Base-by-base conservation (phyloP, 2,113 vertebrate species). In the Oreochromis spilurus region DNA sequence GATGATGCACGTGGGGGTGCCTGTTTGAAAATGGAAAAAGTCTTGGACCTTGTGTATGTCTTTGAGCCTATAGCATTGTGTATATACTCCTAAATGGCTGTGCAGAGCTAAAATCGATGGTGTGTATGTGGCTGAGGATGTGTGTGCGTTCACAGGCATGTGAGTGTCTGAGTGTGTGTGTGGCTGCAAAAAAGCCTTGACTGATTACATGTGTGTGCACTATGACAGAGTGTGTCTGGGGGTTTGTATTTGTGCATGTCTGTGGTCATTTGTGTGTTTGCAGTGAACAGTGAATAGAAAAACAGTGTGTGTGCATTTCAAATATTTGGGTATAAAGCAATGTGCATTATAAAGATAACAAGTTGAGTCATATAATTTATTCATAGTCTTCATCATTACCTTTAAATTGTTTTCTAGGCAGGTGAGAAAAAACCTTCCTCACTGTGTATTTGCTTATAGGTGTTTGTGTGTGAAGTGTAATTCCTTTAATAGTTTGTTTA, bases 401-500 rank as follows among this genome's bases (percentile, higher is more conserved):
- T 81, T 53, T 52, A 54, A 84, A 75, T 48, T 79, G 45, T 84
- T 87, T 93, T 77, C 36, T 43, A 38, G 21, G 52, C 62, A 84
- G 52, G 65, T 85, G 48, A 19, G 43, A 83, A 24, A 34, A 79
- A 16, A 19, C 75, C 67, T n/a, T 36, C 26, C 11, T 19, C 3
- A 2, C 3, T 36, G 78, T 82, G 40, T 50, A 24, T 40, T 14
- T 70, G 60, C 19, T 9, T 55, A 6, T 7, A 4, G 79, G 67
- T 58, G 19, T 81, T 7, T 62, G 14, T 72, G 43, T 16, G 24
- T 52, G 26, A 17, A 21, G 26, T 6, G 31, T 34, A 34, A 84
- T 80, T 77, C 60, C 45, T 84, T 79, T 80, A 87, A 82, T 86
- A 75, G 81, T 55, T 81, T 80, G 80, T 84, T 84, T 82, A 90